These are phyloP conservation scores for Melipona quadrifasciata DNA, from an alignment of 1,140 invertebrate genomes.

Conservation along the genomic window DNA sequence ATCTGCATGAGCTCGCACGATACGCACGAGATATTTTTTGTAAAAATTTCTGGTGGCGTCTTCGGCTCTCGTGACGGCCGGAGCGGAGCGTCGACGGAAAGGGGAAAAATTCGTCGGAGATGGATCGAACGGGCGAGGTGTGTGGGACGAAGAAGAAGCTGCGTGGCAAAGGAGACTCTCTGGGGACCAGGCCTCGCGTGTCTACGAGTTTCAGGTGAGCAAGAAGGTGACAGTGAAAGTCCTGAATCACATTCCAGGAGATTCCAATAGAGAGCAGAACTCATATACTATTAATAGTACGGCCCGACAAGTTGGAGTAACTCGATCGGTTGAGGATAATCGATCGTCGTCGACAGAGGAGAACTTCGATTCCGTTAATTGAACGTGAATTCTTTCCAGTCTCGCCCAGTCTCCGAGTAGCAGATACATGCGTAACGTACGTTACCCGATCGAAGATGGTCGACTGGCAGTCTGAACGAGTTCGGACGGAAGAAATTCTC, in stretches of 20 bases:
- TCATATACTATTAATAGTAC: constrained; percentile 69
- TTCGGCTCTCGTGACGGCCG: neutral
- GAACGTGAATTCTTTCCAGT: neutral
- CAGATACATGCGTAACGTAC: neutral
- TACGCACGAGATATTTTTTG: neutral
- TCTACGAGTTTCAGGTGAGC: constrained; percentile 68
- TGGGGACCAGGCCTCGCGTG: constrained; percentile 61
- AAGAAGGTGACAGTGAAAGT: constrained; percentile 76
- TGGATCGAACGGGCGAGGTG: constrained; percentile 17
- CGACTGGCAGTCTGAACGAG: neutral
- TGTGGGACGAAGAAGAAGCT: constrained; percentile 32
- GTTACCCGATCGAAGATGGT: neutral
- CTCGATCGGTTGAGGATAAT: constrained; percentile 43
- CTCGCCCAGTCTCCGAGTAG: too few species aligned
- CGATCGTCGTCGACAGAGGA: constrained; percentile 3
- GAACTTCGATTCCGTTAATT: constrained; percentile 4
- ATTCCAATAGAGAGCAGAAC: constrained; percentile 48
- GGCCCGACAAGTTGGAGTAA: constrained; percentile 49
- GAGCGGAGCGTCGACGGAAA: neutral
- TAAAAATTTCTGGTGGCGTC: neutral
- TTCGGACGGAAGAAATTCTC: neutral
- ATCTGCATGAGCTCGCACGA: constrained; percentile 34
- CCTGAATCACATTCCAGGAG: constrained; percentile 69
- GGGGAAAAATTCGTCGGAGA: constrained; percentile 17
- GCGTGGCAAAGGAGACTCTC: neutral